Evolutionary conservation across 2,888 invertebrate genomes (phyloP), one percentile per base, ranked within the genome.

Genomic region (Clostera curtula): DNA sequence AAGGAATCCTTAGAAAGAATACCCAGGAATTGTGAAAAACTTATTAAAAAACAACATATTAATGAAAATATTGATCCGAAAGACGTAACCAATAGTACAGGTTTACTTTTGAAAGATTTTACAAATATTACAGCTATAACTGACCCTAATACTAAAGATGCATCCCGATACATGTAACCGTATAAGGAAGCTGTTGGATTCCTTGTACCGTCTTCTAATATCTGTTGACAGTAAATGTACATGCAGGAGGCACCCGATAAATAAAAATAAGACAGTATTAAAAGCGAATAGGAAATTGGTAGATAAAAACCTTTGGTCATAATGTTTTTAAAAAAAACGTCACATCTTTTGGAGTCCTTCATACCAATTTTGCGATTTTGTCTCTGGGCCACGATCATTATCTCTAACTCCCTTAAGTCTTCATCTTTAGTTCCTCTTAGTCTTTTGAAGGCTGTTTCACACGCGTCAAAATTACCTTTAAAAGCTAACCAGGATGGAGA

Each of bases 401-500:
- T 35, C 0, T 29, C n/a, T 10, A 50, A 24, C 16, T 52, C 51
- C 19, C 26, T 40, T 18, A 33, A 36, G 1, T 43, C 31, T 8
- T 19, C 17, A 1, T 40, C 32, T 12, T 37, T 42, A 1, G 19
- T 35, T 0, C 51, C 49, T 24, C 52, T 27, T 5, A 52, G 17
- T 24, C 32, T 35, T 11, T 28, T 16, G 19, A 52, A 52, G 0
- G 43, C 27, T 12, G 27, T 6, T 9, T 45, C 31, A 13, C 52
- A 43, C 27, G 43, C 31, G 1, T 40, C 32, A 17, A 44, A 47
- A 8, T 38, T 24, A 1, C 44, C 45, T 21, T 40, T 52, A 20
- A 25, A 47, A 3, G 52, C 51, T 6, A 50, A 17, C 51, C 52
- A 52, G 1, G 40, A 33, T 3, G 51, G 52, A 0, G 52, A 52